Conservation (phyloP, 2,888 invertebrate genomes). For the Drosophila pegasa region DNA sequence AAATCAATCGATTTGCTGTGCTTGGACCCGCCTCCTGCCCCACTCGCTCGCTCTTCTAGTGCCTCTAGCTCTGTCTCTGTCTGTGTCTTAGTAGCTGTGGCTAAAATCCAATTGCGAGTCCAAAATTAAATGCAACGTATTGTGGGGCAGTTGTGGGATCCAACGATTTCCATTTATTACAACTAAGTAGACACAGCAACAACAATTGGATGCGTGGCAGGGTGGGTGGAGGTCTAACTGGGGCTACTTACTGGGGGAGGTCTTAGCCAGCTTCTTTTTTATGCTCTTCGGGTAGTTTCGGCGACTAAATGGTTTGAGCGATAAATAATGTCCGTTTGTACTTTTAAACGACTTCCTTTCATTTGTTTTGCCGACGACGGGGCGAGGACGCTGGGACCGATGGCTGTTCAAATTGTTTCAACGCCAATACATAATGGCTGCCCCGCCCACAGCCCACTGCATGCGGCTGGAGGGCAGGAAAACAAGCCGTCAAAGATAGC, state of each 20-base stretch:
- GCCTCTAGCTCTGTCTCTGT: neutral
- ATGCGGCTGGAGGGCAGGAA: slow-evolving; percentile 56
- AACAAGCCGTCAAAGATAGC: slow-evolving; percentile 82
- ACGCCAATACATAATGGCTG: slow-evolving; percentile 83
- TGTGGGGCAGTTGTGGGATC: slow-evolving; percentile 47
- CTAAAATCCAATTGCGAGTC: slow-evolving; percentile 66
- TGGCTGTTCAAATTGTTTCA: slow-evolving; percentile 82
- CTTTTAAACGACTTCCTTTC: slow-evolving; percentile 84
- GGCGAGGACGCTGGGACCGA: slow-evolving; percentile 7
- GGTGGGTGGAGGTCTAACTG: neutral
- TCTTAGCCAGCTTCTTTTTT: slow-evolving; percentile 35
- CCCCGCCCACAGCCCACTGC: slow-evolving; percentile 66
- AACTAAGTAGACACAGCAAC: slow-evolving; percentile 73
- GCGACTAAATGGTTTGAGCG: slow-evolving; percentile 82
- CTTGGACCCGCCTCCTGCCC: neutral
- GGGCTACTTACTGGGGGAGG: slow-evolving; percentile 29
- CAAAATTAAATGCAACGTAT: slow-evolving; percentile 71
- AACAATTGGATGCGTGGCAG: slow-evolving; percentile 39
- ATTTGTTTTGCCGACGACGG: slow-evolving; percentile 72
- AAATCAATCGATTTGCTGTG: slow-evolving; percentile 73
- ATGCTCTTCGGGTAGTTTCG: slow-evolving; percentile 65
- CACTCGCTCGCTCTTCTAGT: neutral
- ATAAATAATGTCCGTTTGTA: slow-evolving; percentile 85
- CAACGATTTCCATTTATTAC: slow-evolving; percentile 69
- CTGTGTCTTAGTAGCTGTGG: slow-evolving; percentile 53